Evolutionary conservation across 2,888 invertebrate genomes (phyloP).

Genomic region (Lepidocyrtinus sp.): DNA sequence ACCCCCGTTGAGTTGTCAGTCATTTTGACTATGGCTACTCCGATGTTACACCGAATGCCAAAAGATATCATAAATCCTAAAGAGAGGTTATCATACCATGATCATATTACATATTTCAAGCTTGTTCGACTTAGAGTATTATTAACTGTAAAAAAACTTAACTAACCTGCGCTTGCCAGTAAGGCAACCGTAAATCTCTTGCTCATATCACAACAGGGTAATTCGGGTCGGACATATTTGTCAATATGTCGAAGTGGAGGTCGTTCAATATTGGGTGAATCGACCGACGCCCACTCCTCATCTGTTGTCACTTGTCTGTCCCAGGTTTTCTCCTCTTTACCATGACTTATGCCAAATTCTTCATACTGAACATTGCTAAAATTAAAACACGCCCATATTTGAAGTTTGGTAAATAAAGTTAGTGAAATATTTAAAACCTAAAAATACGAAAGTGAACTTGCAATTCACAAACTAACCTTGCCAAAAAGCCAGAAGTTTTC

Average conservation of each 20-base stretch:
- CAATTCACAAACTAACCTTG: constrained; percentile 50
- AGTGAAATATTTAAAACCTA: too few species aligned
- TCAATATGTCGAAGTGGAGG: constrained; percentile 90
- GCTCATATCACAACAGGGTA: constrained; percentile 81
- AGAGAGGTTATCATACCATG: too few species aligned
- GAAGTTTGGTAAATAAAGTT: too few species aligned
- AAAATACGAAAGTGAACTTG: too few species aligned
- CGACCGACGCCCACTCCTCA: constrained; percentile 66
- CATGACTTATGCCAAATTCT: constrained; percentile 77
- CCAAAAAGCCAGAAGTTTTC: constrained; percentile 58
- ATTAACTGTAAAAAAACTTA: not conserved
- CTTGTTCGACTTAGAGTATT: too few species aligned
- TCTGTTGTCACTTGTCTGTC: constrained; percentile 67
- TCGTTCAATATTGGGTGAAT: constrained; percentile 75
- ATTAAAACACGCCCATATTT: not conserved
- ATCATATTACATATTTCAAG: too few species aligned
- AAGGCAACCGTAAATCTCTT: constrained; percentile 91
- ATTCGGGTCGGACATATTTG: constrained; percentile 89
- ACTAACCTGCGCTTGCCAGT: constrained; percentile 83
- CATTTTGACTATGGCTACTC: constrained; percentile 93
- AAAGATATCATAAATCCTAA: constrained; percentile 92
- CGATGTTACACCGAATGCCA: constrained; percentile 99
- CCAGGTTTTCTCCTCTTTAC: constrained; percentile 65
- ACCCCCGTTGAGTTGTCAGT: constrained; percentile 72
- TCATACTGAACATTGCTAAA: constrained; percentile 79